Percentiles rank a stretch among this genome's conserved stretches.
These are phyloP conservation scores for Crenuchus spilurus DNA, from an alignment of 2,797 vertebrate species.

Conservation along the genomic window DNA sequence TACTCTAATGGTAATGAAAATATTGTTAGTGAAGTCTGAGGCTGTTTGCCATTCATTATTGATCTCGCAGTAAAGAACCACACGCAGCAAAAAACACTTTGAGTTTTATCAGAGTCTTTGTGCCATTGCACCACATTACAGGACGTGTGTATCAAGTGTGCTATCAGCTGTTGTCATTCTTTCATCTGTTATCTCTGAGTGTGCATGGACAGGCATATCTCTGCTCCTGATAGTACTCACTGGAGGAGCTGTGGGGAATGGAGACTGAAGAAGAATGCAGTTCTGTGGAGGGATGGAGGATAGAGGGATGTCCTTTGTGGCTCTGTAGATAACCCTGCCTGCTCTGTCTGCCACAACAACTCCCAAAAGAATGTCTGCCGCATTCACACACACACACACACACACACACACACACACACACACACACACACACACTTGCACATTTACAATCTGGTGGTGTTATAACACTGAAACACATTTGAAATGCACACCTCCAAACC, in stretches of 20 bases:
- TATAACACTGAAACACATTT: background rate
- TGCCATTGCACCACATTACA: background rate
- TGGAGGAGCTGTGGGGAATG: constrained; percentile 27
- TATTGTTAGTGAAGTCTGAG: no score
- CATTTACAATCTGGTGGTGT: background rate
- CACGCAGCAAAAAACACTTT: background rate
- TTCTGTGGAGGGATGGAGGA: background rate
- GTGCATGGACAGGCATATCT: constrained; percentile 10
- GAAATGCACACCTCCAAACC: background rate
- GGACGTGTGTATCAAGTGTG: background rate
- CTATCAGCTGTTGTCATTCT: constrained; percentile 25
- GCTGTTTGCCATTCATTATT: no score
- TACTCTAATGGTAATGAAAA: no score
- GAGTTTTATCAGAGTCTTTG: background rate
- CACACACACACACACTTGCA: constrained; percentile 7
- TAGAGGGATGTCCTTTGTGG: constrained; percentile 51
- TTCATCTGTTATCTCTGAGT: constrained; percentile 9
- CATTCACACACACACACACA: constrained; percentile 15
- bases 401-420: background rate
- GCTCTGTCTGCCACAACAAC: constrained; percentile 54
- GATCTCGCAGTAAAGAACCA: no score
- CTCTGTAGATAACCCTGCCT: constrained; percentile 55
- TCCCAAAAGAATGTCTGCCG: constrained; percentile 19
- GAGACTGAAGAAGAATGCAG: background rate
- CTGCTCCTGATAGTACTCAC: background rate